Percentiles rank a stretch among this genome's conserved stretches.
phyloP scores from a whole-genome alignment of 2,888 invertebrate genomes.

The Zelleria hepariella region DNA sequence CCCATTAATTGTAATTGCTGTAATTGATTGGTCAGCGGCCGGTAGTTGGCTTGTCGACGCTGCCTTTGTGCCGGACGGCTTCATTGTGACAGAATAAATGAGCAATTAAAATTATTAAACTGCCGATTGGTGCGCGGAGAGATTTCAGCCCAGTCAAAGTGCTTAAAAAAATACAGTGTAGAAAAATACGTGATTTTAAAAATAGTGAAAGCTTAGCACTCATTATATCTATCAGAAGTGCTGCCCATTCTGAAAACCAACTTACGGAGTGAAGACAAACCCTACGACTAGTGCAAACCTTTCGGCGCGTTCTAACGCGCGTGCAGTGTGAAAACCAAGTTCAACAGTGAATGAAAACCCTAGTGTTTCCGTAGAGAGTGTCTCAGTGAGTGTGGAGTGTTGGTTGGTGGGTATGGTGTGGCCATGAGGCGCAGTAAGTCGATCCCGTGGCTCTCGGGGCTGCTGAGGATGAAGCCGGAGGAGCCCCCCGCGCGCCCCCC shows the following conservation, averaged over 20 bases:
- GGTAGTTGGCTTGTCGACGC: slow-evolving; percentile 6
- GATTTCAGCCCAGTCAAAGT: background rate
- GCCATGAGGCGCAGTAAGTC: slow-evolving; percentile 63
- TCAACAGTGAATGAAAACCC: background rate
- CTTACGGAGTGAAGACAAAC: background rate
- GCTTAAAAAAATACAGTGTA: too few relatives aligned
- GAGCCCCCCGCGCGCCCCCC: too few relatives aligned
- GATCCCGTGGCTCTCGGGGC: slow-evolving; percentile 63
- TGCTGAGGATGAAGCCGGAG: slow-evolving; percentile 38
- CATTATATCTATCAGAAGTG: background rate
- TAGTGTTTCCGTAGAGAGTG: background rate
- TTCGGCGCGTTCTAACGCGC: too few relatives aligned
- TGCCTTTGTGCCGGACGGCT: background rate
- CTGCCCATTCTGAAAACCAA: background rate
- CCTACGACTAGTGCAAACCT: too few relatives aligned
- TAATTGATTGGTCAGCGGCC: slow-evolving; percentile 55
- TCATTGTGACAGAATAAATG: background rate
- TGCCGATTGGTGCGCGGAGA: background rate
- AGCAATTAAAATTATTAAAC: background rate
- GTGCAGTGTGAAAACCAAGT: too few relatives aligned
- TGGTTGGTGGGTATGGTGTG: background rate
- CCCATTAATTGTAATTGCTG: slow-evolving; percentile 39
- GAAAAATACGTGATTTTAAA: background rate
- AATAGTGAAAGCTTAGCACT: background rate
- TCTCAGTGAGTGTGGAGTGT: background rate